phyloP scores from a whole-genome alignment of 2,113 vertebrate genomes.

The Lamprotornis superbus region DNA sequence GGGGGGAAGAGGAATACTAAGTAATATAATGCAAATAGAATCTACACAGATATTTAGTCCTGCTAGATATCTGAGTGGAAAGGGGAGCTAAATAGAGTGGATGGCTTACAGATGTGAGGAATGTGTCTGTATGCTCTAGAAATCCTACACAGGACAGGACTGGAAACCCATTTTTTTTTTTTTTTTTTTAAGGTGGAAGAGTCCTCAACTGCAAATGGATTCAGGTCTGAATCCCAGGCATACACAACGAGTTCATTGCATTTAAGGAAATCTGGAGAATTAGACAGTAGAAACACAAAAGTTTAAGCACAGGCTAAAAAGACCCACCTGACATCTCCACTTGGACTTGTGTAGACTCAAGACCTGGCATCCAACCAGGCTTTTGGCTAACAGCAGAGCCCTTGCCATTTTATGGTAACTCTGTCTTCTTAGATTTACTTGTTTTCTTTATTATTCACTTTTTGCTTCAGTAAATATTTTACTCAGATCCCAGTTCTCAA shows the following conservation, averaged over 20 bases:
- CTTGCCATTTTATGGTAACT: neutral
- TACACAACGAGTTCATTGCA: rapidly evolving
- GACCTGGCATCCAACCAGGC: neutral
- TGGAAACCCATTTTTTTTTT: neutral
- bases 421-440: neutral
- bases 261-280: neutral
- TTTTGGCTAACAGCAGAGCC: neutral
- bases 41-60: neutral
- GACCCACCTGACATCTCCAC: neutral
- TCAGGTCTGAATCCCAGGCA: neutral
- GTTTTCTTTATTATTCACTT: neutral
- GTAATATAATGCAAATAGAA: neutral
- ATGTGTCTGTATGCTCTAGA: neutral
- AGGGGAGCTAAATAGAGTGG: neutral
- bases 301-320: neutral
- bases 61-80: neutral
- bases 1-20: neutral
- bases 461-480: neutral
- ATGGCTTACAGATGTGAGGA: neutral
- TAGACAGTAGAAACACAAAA: neutral
- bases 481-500: neutral
- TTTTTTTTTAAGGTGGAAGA: neutral
- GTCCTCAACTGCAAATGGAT: neutral
- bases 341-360: neutral
- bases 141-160: neutral